A percentile compares a stretch with the other conserved stretches of the same genome.
These are phyloP conservation scores for Anorthoa munda DNA, from an alignment of 2,888 invertebrate species.

Conservation along the genomic window DNA sequence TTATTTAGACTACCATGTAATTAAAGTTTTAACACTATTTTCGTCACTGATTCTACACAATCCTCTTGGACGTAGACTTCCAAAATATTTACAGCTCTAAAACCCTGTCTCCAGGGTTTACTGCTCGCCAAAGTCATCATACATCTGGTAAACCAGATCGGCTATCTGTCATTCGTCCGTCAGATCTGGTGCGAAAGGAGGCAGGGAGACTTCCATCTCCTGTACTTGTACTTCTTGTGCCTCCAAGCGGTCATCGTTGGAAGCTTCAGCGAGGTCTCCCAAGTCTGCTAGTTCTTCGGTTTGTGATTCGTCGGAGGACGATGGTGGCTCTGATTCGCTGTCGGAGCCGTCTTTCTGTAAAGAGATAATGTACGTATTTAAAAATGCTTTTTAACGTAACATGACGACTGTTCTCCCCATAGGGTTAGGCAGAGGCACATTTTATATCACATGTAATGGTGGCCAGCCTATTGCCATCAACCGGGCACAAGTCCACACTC, in stretches of 20 bases:
- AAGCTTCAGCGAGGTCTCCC: background rate
- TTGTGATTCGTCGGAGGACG: constrained; percentile 59
- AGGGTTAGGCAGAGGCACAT: no score
- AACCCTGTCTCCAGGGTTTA: background rate
- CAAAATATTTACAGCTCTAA: background rate
- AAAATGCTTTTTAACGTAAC: background rate
- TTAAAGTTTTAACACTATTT: no score
- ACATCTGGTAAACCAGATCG: constrained; percentile 55
- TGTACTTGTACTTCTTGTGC: constrained; percentile 18
- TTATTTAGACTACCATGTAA: no score
- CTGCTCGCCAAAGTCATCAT: background rate
- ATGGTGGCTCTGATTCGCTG: constrained; percentile 67
- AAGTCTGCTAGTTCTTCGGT: constrained; percentile 55
- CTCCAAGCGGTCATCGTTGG: constrained; percentile 28
- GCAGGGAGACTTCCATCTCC: constrained; percentile 40
- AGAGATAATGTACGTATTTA: background rate
- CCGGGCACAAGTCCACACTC: no score
- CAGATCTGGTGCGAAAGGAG: constrained; percentile 2
- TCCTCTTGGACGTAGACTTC: background rate
- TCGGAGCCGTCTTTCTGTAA: constrained; percentile 73
- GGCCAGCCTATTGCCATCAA: no score
- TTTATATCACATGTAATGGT: no score
- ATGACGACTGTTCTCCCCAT: no score
- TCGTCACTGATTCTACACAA: no score
- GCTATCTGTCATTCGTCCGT: constrained; percentile 56